A percentile compares a stretch with the other conserved stretches of the same genome.
Evolutionary conservation across 1,140 invertebrate genomes (phyloP).

Genomic region (Megathymus violae): DNA sequence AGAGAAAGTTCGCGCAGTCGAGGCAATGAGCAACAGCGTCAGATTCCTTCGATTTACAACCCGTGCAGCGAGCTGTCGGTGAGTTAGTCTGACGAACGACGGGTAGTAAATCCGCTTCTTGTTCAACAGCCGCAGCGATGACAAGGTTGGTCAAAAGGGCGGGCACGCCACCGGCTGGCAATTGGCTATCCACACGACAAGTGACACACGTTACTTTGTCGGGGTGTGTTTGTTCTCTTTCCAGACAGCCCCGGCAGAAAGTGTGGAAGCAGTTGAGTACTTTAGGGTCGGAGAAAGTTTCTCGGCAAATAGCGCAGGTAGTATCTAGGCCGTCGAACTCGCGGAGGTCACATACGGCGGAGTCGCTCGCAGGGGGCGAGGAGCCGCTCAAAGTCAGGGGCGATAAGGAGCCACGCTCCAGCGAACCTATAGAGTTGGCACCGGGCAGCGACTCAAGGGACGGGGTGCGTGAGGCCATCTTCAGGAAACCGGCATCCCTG

Average conservation of each 20-base stretch:
- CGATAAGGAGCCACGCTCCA: slow-evolving; percentile 88
- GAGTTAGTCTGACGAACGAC: slow-evolving; percentile 75
- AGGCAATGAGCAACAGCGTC: slow-evolving; percentile 95
- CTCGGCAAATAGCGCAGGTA: slow-evolving; percentile 92
- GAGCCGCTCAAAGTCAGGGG: slow-evolving; percentile 92
- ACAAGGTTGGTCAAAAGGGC: slow-evolving; percentile 87
- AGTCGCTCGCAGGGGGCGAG: slow-evolving; percentile 91
- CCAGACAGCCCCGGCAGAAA: slow-evolving; percentile 92
- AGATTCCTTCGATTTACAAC: slow-evolving; percentile 93
- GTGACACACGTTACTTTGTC: slow-evolving; percentile 93
- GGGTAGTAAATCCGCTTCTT: slow-evolving; percentile 80
- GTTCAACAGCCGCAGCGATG: slow-evolving; percentile 86
- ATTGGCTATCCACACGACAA: slow-evolving; percentile 89
- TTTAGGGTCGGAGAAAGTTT: slow-evolving; percentile 89
- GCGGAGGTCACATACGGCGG: slow-evolving; percentile 88
- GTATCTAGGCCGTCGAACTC: slow-evolving; percentile 84
- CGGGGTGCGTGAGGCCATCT: slow-evolving; percentile 88
- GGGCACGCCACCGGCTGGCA: slow-evolving; percentile 84
- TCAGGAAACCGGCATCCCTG: slow-evolving; percentile 85
- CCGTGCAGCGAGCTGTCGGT: slow-evolving; percentile 89
- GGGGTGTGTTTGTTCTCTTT: slow-evolving; percentile 88
- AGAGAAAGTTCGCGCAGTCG: slow-evolving; percentile 97
- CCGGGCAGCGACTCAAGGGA: slow-evolving; percentile 94
- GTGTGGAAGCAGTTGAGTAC: slow-evolving; percentile 92
- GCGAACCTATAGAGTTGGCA: slow-evolving; percentile 94